A percentile compares a stretch with the other conserved stretches of the same genome.
Evolutionary conservation across 2,113 vertebrate species (phyloP).

Genomic region (Elephas maximus): DNA sequence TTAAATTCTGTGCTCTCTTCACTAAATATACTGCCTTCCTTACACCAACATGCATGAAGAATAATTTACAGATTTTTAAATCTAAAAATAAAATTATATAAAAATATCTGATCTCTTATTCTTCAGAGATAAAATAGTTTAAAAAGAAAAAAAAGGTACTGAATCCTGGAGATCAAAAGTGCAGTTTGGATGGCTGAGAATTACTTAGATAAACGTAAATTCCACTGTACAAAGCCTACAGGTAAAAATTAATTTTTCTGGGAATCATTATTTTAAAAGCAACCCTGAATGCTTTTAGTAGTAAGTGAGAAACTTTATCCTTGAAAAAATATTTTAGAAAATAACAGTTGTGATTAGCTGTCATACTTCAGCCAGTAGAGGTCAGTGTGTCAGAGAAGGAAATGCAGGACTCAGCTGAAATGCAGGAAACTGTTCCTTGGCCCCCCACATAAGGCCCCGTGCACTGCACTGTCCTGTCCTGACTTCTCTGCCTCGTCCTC

Average conservation of each 20-base stretch:
- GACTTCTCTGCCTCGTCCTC: not conserved
- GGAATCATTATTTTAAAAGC: constrained; percentile 45
- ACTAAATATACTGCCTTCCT: constrained; percentile 19
- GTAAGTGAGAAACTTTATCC: not conserved
- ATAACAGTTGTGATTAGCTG: not conserved
- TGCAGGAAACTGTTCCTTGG: not conserved
- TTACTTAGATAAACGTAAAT: constrained; percentile 39
- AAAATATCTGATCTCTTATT: constrained; percentile 14
- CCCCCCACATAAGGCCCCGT: not conserved
- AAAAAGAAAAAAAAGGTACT: not conserved
- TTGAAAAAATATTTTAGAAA: not conserved
- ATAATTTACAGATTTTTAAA: not conserved
- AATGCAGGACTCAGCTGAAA: not conserved
- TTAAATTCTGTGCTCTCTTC: constrained; percentile 3
- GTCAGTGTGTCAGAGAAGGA: constrained; percentile 36
- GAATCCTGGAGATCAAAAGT: constrained; percentile 9
- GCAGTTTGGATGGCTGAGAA: not conserved
- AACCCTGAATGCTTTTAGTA: not conserved
- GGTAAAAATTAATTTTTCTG: not conserved
- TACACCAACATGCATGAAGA: not conserved
- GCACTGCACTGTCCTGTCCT: not conserved
- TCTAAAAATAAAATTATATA: constrained; percentile 27
- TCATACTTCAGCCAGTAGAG: constrained; percentile 57
- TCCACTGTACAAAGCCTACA: not conserved
- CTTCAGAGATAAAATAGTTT: not conserved